Conservation (phyloP, 2,888 invertebrate species). For the Bugula neritina region DNA sequence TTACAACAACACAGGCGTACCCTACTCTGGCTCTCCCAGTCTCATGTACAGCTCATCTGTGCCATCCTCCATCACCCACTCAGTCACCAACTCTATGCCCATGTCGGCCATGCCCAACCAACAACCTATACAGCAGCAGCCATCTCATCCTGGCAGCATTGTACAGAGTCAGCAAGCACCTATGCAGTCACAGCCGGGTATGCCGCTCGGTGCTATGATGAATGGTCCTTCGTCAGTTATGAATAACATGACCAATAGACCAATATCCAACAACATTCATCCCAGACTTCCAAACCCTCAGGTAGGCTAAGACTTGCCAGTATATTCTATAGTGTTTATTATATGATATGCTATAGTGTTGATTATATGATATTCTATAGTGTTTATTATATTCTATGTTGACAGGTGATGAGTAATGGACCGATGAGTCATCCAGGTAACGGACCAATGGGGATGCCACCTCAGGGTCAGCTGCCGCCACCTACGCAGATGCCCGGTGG, state of each 20-base stretch:
- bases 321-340: background rate
- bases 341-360: too few species aligned
- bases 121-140: conserved; percentile 2
- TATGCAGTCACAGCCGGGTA: background rate
- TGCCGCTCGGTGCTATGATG: background rate
- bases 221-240: conserved; percentile 20
- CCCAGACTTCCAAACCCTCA: conserved; percentile 13
- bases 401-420: conserved; percentile 1
- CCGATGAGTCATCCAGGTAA: background rate
- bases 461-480: background rate
- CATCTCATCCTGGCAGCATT: background rate
- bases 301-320: background rate
- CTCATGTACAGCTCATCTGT: background rate
- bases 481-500: background rate
- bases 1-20: conserved; percentile 7
- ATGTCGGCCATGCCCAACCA: background rate
- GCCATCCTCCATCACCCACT: background rate
- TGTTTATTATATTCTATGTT: conserved; percentile 2
- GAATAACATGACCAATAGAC: conserved; percentile 2
- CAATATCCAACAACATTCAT: background rate
- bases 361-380: too few species aligned
- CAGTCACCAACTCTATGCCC: background rate
- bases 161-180: conserved; percentile 3
- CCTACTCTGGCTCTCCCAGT: conserved; percentile 17
- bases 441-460: background rate